Evolutionary conservation across 1,140 invertebrate genomes (phyloP).

Genomic region (Phortica variegata): DNA sequence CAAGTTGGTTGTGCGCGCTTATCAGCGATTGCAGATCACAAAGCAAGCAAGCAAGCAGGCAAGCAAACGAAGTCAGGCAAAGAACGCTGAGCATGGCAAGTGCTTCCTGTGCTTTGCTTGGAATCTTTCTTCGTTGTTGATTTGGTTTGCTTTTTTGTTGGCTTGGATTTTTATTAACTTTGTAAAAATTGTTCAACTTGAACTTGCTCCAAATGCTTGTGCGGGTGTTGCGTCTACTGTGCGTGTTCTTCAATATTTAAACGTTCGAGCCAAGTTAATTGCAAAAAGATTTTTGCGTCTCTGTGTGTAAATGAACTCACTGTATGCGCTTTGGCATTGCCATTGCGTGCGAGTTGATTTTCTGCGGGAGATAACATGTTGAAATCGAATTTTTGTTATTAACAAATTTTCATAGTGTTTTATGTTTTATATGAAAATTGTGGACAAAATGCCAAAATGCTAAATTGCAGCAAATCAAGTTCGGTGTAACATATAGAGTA

Average conservation of each 20-base stretch:
- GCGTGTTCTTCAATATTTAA: conserved; percentile 52
- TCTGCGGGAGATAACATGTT: not conserved
- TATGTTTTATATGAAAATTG: conserved; percentile 19
- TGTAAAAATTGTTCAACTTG: too few relatives aligned
- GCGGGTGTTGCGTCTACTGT: conserved; percentile 10
- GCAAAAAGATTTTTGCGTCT: conserved; percentile 21
- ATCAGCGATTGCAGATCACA: conserved; percentile 27
- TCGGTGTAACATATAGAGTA: too few relatives aligned
- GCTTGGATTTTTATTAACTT: too few relatives aligned
- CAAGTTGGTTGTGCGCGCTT: conserved; percentile 5
- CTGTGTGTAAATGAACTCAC: not conserved
- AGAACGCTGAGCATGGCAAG: conserved; percentile 14
- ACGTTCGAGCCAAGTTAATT: conserved; percentile 39
- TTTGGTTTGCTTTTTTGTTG: too few relatives aligned
- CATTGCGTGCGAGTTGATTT: conserved; percentile 11
- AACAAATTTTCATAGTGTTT: conserved; percentile 17
- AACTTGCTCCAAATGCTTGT: not conserved
- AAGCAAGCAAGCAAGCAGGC: not conserved
- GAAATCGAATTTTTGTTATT: conserved; percentile 3
- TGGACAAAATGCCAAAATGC: conserved; percentile 19
- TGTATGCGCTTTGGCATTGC: too few relatives aligned
- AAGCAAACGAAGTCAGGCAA: not conserved
- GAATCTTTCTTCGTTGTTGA: too few relatives aligned
- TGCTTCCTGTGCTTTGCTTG: conserved; percentile 3
- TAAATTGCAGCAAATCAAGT: not conserved